These are phyloP conservation scores for Rousettus leschenaultii DNA, from an alignment of 2,113 vertebrate genomes.

Conservation along the genomic window DNA sequence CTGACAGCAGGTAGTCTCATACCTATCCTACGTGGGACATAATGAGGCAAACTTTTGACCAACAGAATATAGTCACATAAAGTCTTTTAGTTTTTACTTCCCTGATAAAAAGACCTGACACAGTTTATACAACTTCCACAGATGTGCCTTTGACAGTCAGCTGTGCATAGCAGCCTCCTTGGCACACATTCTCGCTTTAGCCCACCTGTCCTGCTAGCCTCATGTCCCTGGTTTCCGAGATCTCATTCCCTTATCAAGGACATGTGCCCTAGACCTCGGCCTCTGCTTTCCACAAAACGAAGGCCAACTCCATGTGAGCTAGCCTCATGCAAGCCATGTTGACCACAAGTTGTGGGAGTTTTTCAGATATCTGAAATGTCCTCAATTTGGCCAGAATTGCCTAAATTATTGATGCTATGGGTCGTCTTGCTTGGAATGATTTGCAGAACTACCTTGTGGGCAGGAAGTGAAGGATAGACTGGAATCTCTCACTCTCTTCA, in stretches of 20 bases:
- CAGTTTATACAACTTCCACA: neutral
- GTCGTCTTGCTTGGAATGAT: neutral
- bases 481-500: neutral
- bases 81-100: neutral
- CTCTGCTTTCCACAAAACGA: neutral
- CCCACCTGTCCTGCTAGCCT: neutral
- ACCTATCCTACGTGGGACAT: neutral
- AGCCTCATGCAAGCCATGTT: neutral
- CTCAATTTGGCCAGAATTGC: neutral
- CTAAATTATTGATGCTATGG: neutral
- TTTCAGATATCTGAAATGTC: neutral
- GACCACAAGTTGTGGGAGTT: neutral
- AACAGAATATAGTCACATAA: neutral
- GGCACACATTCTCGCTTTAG: too few relatives aligned
- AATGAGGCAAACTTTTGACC: neutral
- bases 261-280: neutral
- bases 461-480: neutral
- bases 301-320: neutral
- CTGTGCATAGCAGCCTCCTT: neutral
- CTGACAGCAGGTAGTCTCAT: neutral
- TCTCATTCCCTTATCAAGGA: neutral
- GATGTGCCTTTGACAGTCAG: neutral
- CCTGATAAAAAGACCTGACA: neutral
- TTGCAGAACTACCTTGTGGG: neutral
- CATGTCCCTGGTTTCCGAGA: neutral